Evolutionary conservation across 2,113 vertebrate genomes (phyloP).

Genomic region (Sciurus niger): DNA sequence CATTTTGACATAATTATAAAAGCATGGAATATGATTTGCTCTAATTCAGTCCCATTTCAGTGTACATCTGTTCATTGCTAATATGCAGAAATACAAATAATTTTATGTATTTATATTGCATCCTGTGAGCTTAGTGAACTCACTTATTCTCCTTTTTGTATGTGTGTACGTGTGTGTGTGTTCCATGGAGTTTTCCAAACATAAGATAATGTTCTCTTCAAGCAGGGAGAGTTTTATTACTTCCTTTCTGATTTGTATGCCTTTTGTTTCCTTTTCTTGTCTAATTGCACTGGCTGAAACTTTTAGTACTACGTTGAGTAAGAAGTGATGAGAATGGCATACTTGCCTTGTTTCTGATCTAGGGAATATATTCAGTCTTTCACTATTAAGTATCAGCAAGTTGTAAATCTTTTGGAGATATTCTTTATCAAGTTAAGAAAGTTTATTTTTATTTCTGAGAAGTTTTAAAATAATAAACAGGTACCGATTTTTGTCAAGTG

Average conservation of each 20-base stretch:
- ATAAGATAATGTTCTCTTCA: not conserved
- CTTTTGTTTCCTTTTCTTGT: not conserved
- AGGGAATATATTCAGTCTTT: not conserved
- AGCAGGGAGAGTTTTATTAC: not conserved
- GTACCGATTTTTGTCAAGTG: not conserved
- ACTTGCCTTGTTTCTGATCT: not conserved
- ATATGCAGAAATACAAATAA: not conserved
- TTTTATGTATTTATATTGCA: not conserved
- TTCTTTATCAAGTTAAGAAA: not conserved
- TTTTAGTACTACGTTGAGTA: not conserved
- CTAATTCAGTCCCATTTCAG: not conserved
- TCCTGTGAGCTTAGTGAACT: not conserved
- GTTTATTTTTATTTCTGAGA: not conserved
- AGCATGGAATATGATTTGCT: too few relatives aligned
- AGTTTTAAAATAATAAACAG: not conserved
- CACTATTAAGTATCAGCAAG: not conserved
- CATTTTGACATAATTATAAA: too few relatives aligned
- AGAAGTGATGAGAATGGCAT: not conserved
- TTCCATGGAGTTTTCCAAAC: not conserved
- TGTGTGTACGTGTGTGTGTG: not conserved
- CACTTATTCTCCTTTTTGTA: not conserved
- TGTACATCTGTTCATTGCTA: not conserved
- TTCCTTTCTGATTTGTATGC: not conserved
- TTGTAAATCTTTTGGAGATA: not conserved
- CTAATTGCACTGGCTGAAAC: not conserved